These are phyloP conservation scores for Origma solitaria DNA, from an alignment of 2,113 vertebrate genomes.

Conservation along the genomic window DNA sequence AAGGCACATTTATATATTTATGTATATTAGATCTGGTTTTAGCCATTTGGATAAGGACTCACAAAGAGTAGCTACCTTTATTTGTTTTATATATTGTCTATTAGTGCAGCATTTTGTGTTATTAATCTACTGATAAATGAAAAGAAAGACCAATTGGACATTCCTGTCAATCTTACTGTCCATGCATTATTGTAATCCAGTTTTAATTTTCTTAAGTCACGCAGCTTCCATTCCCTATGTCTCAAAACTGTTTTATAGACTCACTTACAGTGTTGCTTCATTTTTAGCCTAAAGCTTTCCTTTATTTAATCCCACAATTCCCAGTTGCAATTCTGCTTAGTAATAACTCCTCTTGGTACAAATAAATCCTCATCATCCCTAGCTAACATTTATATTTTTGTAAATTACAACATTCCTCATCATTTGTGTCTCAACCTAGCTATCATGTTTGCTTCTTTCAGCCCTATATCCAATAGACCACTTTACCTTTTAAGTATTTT, in stretches of 20 bases:
- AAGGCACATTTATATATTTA: conserved; percentile 1
- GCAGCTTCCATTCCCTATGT: not conserved
- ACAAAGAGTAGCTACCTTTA: not conserved
- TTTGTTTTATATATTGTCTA: not conserved
- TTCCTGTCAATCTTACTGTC: not conserved
- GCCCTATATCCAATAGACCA: not conserved
- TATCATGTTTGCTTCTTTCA: not conserved
- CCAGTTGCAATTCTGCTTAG: not conserved
- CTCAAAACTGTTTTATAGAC: not conserved
- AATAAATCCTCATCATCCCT: conserved; percentile 45
- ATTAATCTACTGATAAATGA: not conserved
- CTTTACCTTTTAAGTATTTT: conserved; percentile 41
- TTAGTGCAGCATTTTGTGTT: not conserved
- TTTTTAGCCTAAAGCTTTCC: conserved; percentile 34
- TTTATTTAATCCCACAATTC: conserved; percentile 41
- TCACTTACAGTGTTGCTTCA: not conserved
- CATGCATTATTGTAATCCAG: not conserved
- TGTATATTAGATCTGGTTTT: not conserved
- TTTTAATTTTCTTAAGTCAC: not conserved
- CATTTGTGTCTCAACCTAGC: conserved; percentile 22
- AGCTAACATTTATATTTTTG: conserved; percentile 49
- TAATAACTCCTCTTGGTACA: conserved; percentile 32
- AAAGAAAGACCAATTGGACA: not conserved
- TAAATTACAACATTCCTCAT: conserved; percentile 42
- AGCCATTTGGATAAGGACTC: not conserved